Conservation (phyloP, 2,797 vertebrate species). For the Sciurus vulgaris region DNA sequence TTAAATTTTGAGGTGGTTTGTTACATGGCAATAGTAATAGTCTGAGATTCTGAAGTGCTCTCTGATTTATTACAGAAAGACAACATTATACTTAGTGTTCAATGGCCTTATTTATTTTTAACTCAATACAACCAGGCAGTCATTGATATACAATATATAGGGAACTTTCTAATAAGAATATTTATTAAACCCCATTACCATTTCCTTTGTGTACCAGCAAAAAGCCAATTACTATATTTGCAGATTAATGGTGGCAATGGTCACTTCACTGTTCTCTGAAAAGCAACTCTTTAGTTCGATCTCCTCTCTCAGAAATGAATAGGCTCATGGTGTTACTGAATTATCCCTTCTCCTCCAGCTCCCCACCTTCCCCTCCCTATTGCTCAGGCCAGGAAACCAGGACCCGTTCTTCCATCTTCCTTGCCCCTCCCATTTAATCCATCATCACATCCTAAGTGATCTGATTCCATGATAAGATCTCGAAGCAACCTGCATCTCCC, state of each 20-base stretch:
- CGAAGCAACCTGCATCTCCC: neutral
- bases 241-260: neutral
- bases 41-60: slow-evolving; percentile 18
- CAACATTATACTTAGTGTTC: slow-evolving; percentile 40
- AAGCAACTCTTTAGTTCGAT: slow-evolving; percentile 1
- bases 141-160: neutral
- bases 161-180: neutral
- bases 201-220: neutral
- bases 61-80: slow-evolving; percentile 60
- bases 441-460: neutral
- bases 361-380: neutral
- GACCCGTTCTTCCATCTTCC: neutral
- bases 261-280: neutral
- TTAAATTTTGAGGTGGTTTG: neutral
- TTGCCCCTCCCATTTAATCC: neutral
- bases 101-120: slow-evolving; percentile 56
- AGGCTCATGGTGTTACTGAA: neutral
- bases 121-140: neutral
- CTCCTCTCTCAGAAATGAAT: neutral
- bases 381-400: neutral
- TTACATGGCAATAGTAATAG: neutral
- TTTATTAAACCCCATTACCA: slow-evolving; percentile 3
- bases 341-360: neutral
- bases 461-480: neutral
- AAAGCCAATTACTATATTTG: neutral